Evolutionary conservation across 1,140 invertebrate species (phyloP).

Genomic region (Pseudomyrmex concolor): DNA sequence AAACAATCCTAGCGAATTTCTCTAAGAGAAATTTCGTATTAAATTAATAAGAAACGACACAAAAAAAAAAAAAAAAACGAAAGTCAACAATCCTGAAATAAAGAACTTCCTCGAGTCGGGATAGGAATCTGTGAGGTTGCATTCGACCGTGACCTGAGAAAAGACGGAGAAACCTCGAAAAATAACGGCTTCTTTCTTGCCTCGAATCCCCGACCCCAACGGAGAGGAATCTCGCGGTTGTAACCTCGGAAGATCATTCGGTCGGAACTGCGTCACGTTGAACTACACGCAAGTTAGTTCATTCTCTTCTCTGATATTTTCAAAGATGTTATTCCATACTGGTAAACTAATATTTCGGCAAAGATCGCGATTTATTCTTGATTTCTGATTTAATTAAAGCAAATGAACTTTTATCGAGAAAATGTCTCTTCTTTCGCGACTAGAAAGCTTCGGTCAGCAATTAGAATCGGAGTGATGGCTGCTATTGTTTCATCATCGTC

Average conservation of each 20-base stretch:
- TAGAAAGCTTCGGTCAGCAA: neutral
- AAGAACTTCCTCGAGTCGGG: neutral
- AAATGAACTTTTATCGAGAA: neutral
- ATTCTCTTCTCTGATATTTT: neutral
- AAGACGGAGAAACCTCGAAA: slow-evolving; percentile 67
- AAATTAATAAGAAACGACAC: neutral
- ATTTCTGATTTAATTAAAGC: too few species aligned
- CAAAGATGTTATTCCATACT: neutral
- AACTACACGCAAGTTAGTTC: slow-evolving; percentile 29
- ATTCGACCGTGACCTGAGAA: slow-evolving; percentile 64
- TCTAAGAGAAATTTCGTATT: too few species aligned
- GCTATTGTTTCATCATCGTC: slow-evolving; percentile 45
- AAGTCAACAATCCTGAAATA: neutral
- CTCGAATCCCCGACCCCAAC: slow-evolving; percentile 71
- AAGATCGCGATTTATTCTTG: too few species aligned
- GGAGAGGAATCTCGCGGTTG: slow-evolving; percentile 66
- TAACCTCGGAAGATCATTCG: slow-evolving; percentile 68
- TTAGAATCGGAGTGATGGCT: slow-evolving; percentile 7
- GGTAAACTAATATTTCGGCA: neutral
- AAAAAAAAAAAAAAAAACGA: neutral
- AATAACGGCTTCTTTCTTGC: slow-evolving; percentile 72
- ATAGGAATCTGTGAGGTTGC: slow-evolving; percentile 39
- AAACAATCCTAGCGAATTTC: too few species aligned
- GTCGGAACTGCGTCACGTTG: slow-evolving; percentile 77
- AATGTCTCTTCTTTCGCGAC: neutral